These are phyloP conservation scores for Caradrina clavipalpis DNA, from an alignment of 2,888 invertebrate genomes.

Conservation along the genomic window DNA sequence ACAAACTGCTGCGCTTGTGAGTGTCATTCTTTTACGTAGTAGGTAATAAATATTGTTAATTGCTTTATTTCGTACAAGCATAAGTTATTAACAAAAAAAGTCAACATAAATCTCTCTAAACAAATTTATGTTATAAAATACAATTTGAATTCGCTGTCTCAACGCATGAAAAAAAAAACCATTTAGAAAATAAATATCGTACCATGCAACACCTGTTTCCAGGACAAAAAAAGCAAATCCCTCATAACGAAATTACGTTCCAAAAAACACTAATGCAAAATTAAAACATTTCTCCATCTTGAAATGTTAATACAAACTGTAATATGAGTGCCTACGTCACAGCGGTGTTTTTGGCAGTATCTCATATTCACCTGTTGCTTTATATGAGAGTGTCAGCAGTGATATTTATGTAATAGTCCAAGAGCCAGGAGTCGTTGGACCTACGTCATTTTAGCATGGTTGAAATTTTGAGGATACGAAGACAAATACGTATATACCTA, in stretches of 20 bases:
- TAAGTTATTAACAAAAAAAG: no score
- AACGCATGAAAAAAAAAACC: no score
- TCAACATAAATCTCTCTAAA: not conserved
- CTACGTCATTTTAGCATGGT: not conserved
- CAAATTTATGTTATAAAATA: not conserved
- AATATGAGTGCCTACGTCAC: conserved; percentile 42
- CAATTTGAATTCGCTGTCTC: not conserved
- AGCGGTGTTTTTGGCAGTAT: conserved; percentile 46
- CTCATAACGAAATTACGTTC: conserved; percentile 13
- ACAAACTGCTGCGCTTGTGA: no score
- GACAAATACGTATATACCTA: no score
- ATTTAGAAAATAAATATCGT: not conserved
- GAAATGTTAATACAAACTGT: conserved; percentile 29
- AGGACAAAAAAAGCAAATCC: conserved; percentile 7
- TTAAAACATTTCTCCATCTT: conserved; percentile 40
- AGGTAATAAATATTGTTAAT: no score
- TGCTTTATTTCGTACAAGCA: no score
- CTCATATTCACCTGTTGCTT: conserved; percentile 60
- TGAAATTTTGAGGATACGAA: not conserved
- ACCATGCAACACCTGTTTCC: not conserved
- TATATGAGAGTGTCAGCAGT: conserved; percentile 32
- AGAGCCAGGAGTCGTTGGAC: not conserved
- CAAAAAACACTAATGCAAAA: conserved; percentile 32
- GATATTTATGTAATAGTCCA: conserved; percentile 36
- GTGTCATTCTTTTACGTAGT: no score